Evolutionary conservation across 2,797 vertebrate species (phyloP).

Genomic region (Siniperca obscura): DNA sequence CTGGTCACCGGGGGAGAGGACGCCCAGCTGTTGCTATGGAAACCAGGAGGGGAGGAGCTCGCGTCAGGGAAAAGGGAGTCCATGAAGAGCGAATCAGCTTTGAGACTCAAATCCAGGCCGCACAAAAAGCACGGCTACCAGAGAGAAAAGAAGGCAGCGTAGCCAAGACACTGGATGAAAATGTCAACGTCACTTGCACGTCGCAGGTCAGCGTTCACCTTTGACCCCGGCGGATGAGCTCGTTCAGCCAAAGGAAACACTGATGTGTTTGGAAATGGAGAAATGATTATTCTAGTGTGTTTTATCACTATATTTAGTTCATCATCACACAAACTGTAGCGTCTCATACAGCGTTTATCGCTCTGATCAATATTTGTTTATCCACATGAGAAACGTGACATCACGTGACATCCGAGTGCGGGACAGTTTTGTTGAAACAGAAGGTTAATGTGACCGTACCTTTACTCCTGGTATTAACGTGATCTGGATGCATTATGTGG

Average conservation of each 20-base stretch:
- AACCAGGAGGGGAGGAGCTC: constrained; percentile 83
- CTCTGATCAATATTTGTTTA: not conserved
- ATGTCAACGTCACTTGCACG: too few species aligned
- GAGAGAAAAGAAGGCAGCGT: constrained; percentile 66
- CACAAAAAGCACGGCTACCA: constrained; percentile 82
- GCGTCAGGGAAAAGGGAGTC: constrained; percentile 78
- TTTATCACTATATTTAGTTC: not conserved
- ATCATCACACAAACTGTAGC: not conserved
- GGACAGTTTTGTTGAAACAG: not conserved
- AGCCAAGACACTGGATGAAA: too few species aligned
- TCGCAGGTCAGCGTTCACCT: not conserved
- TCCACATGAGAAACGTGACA: not conserved
- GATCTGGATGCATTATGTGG: not conserved
- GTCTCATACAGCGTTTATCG: not conserved
- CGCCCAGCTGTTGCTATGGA: constrained; percentile 93
- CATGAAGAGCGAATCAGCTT: constrained; percentile 87
- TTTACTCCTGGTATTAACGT: not conserved
- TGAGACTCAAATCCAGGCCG: constrained; percentile 87
- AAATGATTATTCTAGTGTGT: not conserved
- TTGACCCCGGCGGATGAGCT: not conserved
- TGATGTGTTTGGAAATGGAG: not conserved
- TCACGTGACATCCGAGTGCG: not conserved
- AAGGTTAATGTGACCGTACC: not conserved
- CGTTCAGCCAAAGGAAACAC: not conserved
- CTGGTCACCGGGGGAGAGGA: constrained; percentile 95